Percentiles rank a stretch among this genome's conserved stretches.
These are phyloP conservation scores for Pelodiscus sinensis DNA, from an alignment of 2,113 vertebrate species.

Conservation along the genomic window DNA sequence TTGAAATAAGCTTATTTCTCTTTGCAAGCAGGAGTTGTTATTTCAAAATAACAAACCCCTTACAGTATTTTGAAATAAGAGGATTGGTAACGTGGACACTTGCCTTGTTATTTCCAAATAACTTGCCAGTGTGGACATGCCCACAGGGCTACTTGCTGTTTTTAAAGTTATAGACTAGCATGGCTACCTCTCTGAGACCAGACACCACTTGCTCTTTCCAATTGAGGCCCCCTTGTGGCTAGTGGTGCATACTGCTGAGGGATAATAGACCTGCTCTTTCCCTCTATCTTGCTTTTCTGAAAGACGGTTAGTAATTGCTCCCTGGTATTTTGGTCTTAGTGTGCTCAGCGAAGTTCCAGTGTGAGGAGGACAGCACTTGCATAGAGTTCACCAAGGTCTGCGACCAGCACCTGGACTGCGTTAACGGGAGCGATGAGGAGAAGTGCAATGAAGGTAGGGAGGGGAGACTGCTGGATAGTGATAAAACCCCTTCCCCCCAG, in stretches of 20 bases:
- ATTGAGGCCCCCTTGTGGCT: neutral
- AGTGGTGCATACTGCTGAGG: neutral
- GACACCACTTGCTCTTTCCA: neutral
- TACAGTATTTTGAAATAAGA: too few species aligned
- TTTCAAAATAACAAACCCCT: too few species aligned
- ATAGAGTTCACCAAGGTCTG: slow-evolving; percentile 88
- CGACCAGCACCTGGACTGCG: slow-evolving; percentile 85
- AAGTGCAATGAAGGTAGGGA: slow-evolving; percentile 86
- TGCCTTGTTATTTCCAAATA: too few species aligned
- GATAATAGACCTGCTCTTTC: neutral
- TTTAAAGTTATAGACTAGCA: too few species aligned
- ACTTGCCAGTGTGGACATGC: too few species aligned
- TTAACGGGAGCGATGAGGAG: slow-evolving; percentile 84
- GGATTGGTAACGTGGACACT: too few species aligned
- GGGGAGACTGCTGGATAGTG: neutral
- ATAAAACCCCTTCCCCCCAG: neutral
- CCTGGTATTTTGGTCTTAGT: slow-evolving; percentile 71
- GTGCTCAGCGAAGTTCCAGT: slow-evolving; percentile 89
- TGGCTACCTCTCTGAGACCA: too few species aligned
- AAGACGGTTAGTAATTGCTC: neutral
- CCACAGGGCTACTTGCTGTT: too few species aligned
- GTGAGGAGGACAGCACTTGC: slow-evolving; percentile 88
- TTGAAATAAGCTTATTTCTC: too few species aligned
- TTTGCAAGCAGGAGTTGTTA: too few species aligned
- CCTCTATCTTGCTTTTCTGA: neutral